Evolutionary conservation across 2,888 invertebrate genomes (phyloP), one percentile per base, ranked within the genome.

Genomic region (Ceramica pisi): DNA sequence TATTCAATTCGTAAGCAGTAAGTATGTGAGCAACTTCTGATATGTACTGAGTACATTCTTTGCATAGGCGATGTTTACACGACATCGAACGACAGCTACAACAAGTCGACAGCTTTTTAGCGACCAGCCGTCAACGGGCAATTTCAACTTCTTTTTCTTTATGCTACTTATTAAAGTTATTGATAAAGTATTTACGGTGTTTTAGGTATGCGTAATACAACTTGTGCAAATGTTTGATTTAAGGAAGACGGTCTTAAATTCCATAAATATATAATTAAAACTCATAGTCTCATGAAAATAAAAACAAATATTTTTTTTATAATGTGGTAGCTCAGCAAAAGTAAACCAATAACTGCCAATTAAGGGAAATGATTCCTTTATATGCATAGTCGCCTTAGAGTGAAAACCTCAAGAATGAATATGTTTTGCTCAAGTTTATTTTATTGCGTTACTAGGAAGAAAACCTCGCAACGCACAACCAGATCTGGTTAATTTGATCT

Each of bases 21-120:
- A 70, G 72, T 84, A 86, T 75, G 74, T 82, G 71, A 86, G 70
- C 80, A 82, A 84, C 77, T 84, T 80, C 64, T 78, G n/a, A 67
- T 84, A 76, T 75, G 64, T 72, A 62, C 77, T 61, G 67, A 82
- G 77, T 65, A 86, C 80, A 84, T 86, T 86, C 83, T 77, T 73
- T 68, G 72, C 69, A 64, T 75, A 80, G 66, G 59, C 66, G 74
- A 75, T 84, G 78, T 84, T 84, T 86, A 84, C 86, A 75, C 31
- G 67, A 64, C 74, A 57, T 71, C 56, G 44, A 57, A 70, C 71
- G n/a, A n/a, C n/a, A n/a, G n/a, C n/a, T n/a, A n/a, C n/a, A n/a
- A n/a, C n/a, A n/a, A n/a, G n/a, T n/a, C n/a, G n/a, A n/a, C n/a
- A n/a, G 66, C 68, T 70, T 77, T 71, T 79, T 78, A 86, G 74